Percentiles rank a stretch among this genome's conserved stretches.
Evolutionary conservation across 2,113 vertebrate species (phyloP).

Genomic region (Phylloscopus whistleri): DNA sequence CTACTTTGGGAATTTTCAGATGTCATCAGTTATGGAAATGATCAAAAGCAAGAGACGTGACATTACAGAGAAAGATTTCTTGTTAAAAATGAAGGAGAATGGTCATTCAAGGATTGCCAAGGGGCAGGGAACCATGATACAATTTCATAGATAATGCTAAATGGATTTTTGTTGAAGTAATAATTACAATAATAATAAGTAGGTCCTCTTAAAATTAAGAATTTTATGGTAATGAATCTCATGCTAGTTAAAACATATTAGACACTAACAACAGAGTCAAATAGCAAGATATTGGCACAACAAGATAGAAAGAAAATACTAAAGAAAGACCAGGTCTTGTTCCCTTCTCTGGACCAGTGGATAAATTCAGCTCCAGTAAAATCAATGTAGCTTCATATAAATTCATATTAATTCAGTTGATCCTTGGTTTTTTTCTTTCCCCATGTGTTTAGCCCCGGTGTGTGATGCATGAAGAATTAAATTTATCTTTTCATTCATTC

Average conservation of each 20-base stretch:
- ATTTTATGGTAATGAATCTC: neutral
- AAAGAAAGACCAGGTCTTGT: neutral
- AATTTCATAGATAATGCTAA: neutral
- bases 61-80: neutral
- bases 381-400: neutral
- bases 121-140: neutral
- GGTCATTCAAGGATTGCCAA: neutral
- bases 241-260: neutral
- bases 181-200: neutral
- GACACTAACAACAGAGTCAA: neutral
- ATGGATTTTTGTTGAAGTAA: neutral
- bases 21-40: neutral
- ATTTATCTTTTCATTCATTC: neutral
- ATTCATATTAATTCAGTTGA: neutral
- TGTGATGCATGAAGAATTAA: neutral
- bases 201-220: neutral
- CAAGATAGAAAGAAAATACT: neutral
- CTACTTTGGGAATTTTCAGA: neutral
- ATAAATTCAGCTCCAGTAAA: neutral
- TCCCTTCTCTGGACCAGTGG: neutral
- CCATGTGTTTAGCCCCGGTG: accelerated
- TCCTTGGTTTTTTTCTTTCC: neutral
- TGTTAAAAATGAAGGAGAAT: neutral
- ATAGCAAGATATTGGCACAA: neutral
- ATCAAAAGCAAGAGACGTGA: neutral